Evolutionary conservation across 2,888 invertebrate genomes (phyloP).

Genomic region (Empis livida): DNA sequence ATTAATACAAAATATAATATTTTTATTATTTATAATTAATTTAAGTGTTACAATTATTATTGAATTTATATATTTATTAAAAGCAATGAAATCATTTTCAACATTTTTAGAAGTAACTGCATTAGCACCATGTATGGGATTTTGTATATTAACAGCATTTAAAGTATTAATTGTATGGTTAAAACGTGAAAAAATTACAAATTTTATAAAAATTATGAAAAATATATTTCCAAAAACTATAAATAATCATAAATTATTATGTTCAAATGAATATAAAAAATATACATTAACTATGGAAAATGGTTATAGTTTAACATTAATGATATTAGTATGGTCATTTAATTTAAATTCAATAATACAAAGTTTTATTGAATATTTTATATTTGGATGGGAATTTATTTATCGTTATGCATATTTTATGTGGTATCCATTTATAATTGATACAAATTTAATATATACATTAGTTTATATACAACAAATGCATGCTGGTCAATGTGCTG

Average conservation of each 20-base stretch:
- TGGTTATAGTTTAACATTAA: background rate
- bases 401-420: constrained; percentile 9
- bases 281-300: background rate
- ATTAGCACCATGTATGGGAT: constrained; percentile 9
- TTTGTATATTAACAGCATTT: constrained; percentile 3
- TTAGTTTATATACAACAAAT: background rate
- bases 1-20: background rate
- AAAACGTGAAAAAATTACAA: constrained; percentile 2
- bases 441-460: background rate
- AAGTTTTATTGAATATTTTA: constrained; percentile 4
- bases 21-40: background rate
- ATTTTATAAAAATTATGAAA: constrained; percentile 3
- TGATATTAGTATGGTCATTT: constrained; percentile 6
- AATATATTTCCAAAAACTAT: constrained; percentile 4
- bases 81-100: constrained; percentile 2
- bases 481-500: constrained; percentile 5
- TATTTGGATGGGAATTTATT: background rate
- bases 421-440: constrained; percentile 10
- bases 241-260: background rate
- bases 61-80: constrained; percentile 6
- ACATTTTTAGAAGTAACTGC: constrained; percentile 9
- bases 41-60: constrained; percentile 1
- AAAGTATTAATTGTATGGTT: constrained; percentile 6
- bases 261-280: background rate
- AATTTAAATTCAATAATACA: constrained; percentile 6